Base-by-base conservation (phyloP, 2,888 invertebrate genomes). In the Lithophane socia region DNA sequence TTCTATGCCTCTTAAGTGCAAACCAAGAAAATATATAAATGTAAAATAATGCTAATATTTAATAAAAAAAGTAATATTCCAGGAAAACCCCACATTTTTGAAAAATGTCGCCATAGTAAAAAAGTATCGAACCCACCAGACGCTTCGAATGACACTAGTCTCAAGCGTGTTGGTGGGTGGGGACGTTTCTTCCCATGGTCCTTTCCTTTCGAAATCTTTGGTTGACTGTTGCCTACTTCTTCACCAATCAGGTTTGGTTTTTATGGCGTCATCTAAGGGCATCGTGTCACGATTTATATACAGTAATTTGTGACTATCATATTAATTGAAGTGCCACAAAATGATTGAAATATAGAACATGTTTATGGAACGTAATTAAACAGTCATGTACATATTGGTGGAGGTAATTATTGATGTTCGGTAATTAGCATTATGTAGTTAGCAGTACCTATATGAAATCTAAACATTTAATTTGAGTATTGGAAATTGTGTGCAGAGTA, bases 161-260 rank as follows among this genome's bases (percentile, higher is more conserved):
- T n/a, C n/a, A n/a, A n/a, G n/a, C n/a, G n/a, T n/a, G n/a, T n/a
- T n/a, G n/a, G n/a, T n/a, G n/a, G n/a, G n/a, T n/a, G n/a, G n/a
- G n/a, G n/a, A n/a, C n/a, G n/a, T n/a, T n/a, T n/a, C n/a, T n/a
- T n/a, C n/a, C n/a, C n/a, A n/a, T n/a, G n/a, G n/a, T n/a, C n/a
- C n/a, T 87, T 80, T 74, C 72, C 82, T 90, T 89, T 88, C 86
- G 86, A 87, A 89, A 90, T 86, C 85, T 82, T 85, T 77, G 73
- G 69, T 75, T 70, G 75, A 76, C 81, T 83, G 79, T 79, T 78
- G 75, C 81, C 81, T 82, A 83, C 80, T 84, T 84, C 68, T 81
- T 75, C 73, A 79, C 65, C 63, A 70, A 87, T 89, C 84, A 75
- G 70, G 83, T 80, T 82, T 80, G 63, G 83, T 85, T 83, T 85